phyloP scores from a whole-genome alignment of 30 jellyfish, hydroid and myxozoan genomes.

The Aurelia coerulea region DNA sequence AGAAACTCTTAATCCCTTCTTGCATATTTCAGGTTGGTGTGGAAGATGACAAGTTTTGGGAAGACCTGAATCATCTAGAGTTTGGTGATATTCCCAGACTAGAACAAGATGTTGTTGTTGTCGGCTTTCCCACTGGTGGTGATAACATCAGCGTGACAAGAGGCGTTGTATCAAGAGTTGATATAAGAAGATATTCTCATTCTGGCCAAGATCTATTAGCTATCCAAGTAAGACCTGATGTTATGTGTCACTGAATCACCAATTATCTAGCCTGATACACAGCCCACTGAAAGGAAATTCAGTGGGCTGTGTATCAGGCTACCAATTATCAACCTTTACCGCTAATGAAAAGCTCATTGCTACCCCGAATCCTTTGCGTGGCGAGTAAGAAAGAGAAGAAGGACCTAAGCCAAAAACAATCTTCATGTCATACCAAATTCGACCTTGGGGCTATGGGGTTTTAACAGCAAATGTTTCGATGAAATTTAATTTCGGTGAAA shows the following conservation, averaged over 20 bases:
- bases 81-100: conserved; percentile 80
- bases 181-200: conserved; percentile 78
- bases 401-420: too few relatives aligned
- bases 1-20: too few relatives aligned
- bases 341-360: not conserved
- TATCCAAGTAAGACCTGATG: conserved; percentile 59
- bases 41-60: conserved; percentile 82
- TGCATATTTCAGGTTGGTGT: conserved; percentile 66
- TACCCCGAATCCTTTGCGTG: not conserved
- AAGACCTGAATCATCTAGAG: conserved; percentile 65
- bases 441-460: too few relatives aligned
- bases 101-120: conserved; percentile 88
- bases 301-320: too few relatives aligned
- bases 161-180: conserved; percentile 94
- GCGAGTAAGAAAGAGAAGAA: too few relatives aligned
- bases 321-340: not conserved
- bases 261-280: too few relatives aligned
- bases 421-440: too few relatives aligned
- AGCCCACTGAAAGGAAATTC: too few relatives aligned
- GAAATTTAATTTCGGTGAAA: too few relatives aligned
- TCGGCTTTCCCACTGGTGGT: conserved; percentile 92
- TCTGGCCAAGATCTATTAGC: conserved; percentile 83
- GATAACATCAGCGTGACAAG: conserved; percentile 87
- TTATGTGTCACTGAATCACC: not conserved
- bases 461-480: too few relatives aligned